phyloP scores from a whole-genome alignment of 2,797 vertebrate genomes.

The Epinephelus coioides region DNA sequence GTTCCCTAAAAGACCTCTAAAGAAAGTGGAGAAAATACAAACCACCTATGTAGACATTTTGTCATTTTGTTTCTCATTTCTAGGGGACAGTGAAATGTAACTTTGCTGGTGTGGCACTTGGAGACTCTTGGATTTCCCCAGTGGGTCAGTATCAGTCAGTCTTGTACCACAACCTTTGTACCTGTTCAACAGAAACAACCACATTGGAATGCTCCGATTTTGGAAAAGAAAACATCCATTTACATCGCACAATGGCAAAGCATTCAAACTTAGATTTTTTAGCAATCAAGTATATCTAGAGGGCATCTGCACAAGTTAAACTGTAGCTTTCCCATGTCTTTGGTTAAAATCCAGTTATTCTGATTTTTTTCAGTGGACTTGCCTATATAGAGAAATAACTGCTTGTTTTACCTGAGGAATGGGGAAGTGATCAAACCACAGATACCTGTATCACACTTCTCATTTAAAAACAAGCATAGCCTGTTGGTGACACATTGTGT shows the following conservation, averaged over 20 bases:
- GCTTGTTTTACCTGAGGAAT: too few species aligned
- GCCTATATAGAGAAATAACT: too few species aligned
- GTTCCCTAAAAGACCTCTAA: background rate
- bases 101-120: slow-evolving; percentile 94
- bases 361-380: too few species aligned
- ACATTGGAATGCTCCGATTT: background rate
- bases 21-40: background rate
- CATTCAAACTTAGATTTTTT: too few species aligned
- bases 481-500: too few species aligned
- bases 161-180: background rate
- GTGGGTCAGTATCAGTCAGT: slow-evolving; percentile 84
- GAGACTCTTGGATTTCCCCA: slow-evolving; percentile 98
- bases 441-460: too few species aligned
- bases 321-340: too few species aligned
- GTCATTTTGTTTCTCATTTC: background rate
- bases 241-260: background rate
- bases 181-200: background rate
- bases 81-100: slow-evolving; percentile 89
- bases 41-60: background rate
- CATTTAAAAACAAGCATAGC: too few species aligned
- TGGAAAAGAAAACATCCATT: background rate
- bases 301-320: too few species aligned
- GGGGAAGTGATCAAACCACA: too few species aligned
- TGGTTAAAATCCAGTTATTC: too few species aligned
- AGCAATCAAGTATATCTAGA: too few species aligned